phyloP scores from a whole-genome alignment of 2,113 vertebrate genomes.

The Actenoides lindsayi region DNA sequence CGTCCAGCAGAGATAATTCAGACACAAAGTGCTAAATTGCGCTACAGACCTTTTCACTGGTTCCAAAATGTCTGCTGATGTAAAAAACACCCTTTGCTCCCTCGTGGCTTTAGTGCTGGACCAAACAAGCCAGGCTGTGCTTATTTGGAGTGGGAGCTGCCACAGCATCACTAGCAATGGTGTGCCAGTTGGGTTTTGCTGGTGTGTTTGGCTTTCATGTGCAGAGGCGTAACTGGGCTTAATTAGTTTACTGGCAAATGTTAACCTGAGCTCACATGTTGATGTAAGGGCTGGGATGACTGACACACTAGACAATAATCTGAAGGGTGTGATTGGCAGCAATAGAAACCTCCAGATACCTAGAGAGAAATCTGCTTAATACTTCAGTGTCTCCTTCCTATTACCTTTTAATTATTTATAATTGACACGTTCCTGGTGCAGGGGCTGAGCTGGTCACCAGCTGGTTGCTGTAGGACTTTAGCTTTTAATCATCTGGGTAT shows the following conservation, averaged over 20 bases:
- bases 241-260: not conserved
- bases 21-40: not conserved
- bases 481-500: slow-evolving; percentile 55
- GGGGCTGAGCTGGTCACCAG: slow-evolving; percentile 49
- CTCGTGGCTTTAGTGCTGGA: not conserved
- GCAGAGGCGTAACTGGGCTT: not conserved
- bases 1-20: not conserved
- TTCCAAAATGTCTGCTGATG: not conserved
- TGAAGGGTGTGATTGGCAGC: slow-evolving; percentile 44
- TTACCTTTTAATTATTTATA: slow-evolving; percentile 77
- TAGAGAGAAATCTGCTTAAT: slow-evolving; percentile 65
- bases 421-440: not conserved
- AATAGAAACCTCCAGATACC: slow-evolving; percentile 30
- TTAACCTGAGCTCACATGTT: slow-evolving; percentile 3
- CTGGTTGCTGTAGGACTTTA: slow-evolving; percentile 59
- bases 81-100: not conserved
- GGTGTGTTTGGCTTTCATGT: not conserved
- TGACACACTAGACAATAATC: not conserved
- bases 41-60: not conserved
- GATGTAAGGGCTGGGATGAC: not conserved
- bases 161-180: not conserved
- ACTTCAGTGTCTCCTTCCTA: slow-evolving; percentile 58
- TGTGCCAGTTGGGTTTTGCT: not conserved
- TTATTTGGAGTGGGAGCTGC: not conserved
- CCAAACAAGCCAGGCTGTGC: not conserved